Evolutionary conservation across 2,888 invertebrate species (phyloP).

Genomic region (Hirtodrosophila histrioides): DNA sequence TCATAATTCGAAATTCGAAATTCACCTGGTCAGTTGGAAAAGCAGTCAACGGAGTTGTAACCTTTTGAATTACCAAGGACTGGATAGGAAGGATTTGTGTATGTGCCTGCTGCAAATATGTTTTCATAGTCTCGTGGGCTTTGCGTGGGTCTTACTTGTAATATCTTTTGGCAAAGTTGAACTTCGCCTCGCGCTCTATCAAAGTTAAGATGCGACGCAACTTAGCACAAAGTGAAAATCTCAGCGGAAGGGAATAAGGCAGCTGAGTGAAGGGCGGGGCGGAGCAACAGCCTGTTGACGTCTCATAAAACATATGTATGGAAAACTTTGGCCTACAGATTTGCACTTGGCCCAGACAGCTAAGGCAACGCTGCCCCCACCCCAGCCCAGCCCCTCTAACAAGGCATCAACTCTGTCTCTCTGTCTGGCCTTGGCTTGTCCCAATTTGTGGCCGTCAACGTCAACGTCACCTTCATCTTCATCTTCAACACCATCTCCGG

Average conservation of each 20-base stretch:
- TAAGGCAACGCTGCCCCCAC: neutral
- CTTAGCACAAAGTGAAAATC: slow-evolving; percentile 34
- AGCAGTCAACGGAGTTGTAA: neutral
- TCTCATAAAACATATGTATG: slow-evolving; percentile 53
- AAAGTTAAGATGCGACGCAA: slow-evolving; percentile 33
- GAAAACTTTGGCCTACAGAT: slow-evolving; percentile 50
- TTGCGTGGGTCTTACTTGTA: slow-evolving; percentile 7
- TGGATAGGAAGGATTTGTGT: too few species aligned
- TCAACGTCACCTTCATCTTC: slow-evolving; percentile 24
- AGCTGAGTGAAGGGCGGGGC: neutral
- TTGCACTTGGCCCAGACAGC: slow-evolving; percentile 53
- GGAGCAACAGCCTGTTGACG: slow-evolving; percentile 46
- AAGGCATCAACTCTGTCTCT: neutral
- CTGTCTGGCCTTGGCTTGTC: slow-evolving; percentile 52
- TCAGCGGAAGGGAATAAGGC: slow-evolving; percentile 1
- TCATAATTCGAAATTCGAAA: neutral
- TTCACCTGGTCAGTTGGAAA: slow-evolving; percentile 37
- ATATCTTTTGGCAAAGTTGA: slow-evolving; percentile 32
- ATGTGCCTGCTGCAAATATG: slow-evolving; percentile 10
- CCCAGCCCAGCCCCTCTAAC: neutral
- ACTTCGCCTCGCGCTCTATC: slow-evolving; percentile 11
- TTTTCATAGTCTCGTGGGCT: slow-evolving; percentile 19
- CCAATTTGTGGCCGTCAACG: slow-evolving; percentile 72
- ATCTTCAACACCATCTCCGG: slow-evolving; percentile 25
- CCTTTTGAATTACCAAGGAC: too few species aligned